Evolutionary conservation across 2,888 invertebrate species (phyloP).

Genomic region (Limnephilus lunatus): DNA sequence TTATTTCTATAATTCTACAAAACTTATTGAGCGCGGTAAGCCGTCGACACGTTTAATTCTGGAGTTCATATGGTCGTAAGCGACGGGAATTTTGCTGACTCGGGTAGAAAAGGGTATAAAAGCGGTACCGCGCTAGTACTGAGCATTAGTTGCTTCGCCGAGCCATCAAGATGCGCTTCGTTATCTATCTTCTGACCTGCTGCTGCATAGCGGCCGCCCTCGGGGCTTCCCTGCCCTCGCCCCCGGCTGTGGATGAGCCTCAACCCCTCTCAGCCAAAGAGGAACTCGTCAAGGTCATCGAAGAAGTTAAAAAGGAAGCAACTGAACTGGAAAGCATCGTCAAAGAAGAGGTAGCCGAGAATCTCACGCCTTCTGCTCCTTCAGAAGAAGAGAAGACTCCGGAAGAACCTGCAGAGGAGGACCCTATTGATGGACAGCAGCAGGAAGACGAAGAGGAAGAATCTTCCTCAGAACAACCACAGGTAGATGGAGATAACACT

Average conservation of each 20-base stretch:
- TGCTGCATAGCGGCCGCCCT: slow-evolving; percentile 48
- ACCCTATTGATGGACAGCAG: background rate
- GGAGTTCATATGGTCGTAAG: background rate
- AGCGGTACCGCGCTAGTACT: background rate
- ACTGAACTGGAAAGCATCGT: background rate
- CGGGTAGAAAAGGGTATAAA: slow-evolving; percentile 49
- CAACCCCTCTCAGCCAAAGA: background rate
- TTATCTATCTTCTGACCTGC: slow-evolving; percentile 39
- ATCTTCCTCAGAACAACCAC: background rate
- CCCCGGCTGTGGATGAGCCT: slow-evolving; percentile 10
- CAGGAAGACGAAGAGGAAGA: slow-evolving; percentile 39
- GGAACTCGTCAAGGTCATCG: slow-evolving; percentile 34
- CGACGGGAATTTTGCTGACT: slow-evolving; percentile 45
- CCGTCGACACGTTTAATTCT: background rate
- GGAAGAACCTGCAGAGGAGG: background rate
- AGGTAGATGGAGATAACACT: slow-evolving; percentile 32
- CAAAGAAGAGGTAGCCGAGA: background rate
- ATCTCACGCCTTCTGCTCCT: background rate
- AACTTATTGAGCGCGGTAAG: background rate
- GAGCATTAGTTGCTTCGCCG: slow-evolving; percentile 1
- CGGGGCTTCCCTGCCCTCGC: background rate
- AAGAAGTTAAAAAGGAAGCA: slow-evolving; percentile 16
- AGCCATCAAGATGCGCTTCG: slow-evolving; percentile 55
- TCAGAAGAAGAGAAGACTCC: slow-evolving; percentile 24
- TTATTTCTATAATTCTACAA: background rate